Percentiles rank a stretch among this genome's conserved stretches.
These are phyloP conservation scores for Tachysurus vachellii DNA, from an alignment of 2,113 vertebrate species.

Conservation along the genomic window DNA sequence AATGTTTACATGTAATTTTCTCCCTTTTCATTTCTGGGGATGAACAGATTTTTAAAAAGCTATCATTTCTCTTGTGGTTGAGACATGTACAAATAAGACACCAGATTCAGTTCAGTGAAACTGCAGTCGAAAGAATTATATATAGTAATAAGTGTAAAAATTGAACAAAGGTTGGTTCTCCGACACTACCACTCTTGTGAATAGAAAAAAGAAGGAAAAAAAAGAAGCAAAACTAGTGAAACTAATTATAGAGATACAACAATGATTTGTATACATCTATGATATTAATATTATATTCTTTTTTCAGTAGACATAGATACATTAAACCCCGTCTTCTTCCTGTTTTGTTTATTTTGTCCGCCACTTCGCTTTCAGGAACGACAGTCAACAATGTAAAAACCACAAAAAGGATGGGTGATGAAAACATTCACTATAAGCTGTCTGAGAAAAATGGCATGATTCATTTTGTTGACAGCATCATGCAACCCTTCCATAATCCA, in stretches of 20 bases:
- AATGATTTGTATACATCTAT: not conserved
- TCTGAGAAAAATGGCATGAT: constrained; percentile 6
- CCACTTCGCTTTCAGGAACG: not conserved
- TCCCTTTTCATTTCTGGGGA: not conserved
- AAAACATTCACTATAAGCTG: not conserved
- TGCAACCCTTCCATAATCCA: constrained; percentile 14
- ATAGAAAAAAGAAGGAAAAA: not conserved
- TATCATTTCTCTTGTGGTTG: not conserved
- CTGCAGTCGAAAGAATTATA: not conserved
- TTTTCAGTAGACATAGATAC: not conserved
- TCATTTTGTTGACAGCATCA: constrained; percentile 21
- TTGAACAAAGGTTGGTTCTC: not conserved
- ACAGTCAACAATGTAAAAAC: not conserved
- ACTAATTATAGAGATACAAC: not conserved
- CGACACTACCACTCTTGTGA: not conserved
- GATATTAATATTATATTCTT: not conserved
- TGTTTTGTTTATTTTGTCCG: constrained; percentile 3
- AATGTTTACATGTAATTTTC: not conserved
- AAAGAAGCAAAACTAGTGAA: not conserved
- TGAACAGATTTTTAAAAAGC: not conserved
- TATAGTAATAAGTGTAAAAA: not conserved
- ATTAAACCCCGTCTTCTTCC: not conserved
- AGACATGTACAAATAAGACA: not conserved
- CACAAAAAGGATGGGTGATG: not conserved
- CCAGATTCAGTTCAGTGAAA: not conserved